Base-by-base conservation (phyloP, 2,888 invertebrate genomes). In the Cantharis rustica region DNA sequence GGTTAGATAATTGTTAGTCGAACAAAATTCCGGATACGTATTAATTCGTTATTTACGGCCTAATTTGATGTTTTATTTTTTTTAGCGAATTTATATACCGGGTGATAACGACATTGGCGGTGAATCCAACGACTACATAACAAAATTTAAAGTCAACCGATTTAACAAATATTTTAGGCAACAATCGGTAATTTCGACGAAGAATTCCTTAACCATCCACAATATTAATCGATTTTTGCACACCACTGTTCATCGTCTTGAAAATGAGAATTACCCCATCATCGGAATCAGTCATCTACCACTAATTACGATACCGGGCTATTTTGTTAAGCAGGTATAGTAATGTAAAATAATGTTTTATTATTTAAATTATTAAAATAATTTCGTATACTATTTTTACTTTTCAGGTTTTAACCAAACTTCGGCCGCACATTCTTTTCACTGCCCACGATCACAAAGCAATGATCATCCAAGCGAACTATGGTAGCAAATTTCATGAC, bases 101-200 rank as follows among this genome's bases (percentile, higher is more conserved):
- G 99, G 99, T 5, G 99, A 99, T 87, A 99, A 99, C 88, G 99
- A 99, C 86, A 96, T 99, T 76, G 99, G 98, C 9, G 98, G 99
- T 13, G 98, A 99, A 88, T 93, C 89, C 71, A 85, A 91, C 78
- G 93, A 94, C 83, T 91, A 92, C 61, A 91, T 96, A 63, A 92
- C 92, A 17, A 88, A 89, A 68, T 87, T 91, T n/a, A 96, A 95
- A 88, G 86, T 94, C 7, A 87, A 89, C 15, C 92, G 94, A 83
- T 97, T 96, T 86, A 91, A 93, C 76, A 90, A 91, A 81, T 92
- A 93, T 80, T 97, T 96, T 86, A 90, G 91, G 31, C 94, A 94
- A 83, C 91, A 93, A 2, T 91, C 93, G 80, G 88, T 93, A 0
- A 89, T 94, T 61, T 88, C 89, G 70, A 89, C 90, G 80, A 90